Evolutionary conservation across 1,140 invertebrate genomes (phyloP), one percentile per base, ranked within the genome.

Genomic region (Arion vulgaris): DNA sequence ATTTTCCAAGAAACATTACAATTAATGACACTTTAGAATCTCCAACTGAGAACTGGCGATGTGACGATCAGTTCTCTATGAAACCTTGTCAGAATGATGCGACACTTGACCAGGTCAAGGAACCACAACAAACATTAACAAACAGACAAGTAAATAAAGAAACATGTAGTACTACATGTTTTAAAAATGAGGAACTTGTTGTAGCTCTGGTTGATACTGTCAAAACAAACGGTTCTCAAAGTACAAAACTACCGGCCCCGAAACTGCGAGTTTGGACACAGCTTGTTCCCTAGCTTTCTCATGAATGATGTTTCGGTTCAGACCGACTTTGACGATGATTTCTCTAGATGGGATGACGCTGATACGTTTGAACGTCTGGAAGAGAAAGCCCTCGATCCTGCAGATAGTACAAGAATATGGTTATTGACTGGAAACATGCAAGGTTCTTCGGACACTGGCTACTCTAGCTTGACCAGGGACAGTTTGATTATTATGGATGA

Each of bases 351-450:
- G 80, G 80, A 81, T 1, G 71, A 57, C n/a, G 17, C 17, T 23
- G 71, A 74, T 45, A n/a, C 26, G 4, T 49, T 73, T 13, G 80
- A 51, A 9, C 5, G 38, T 39, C 26, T 73, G 9, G 69, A 81
- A 28, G 69, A 81, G 5, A 39, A 41, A 38, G 78, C 66, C 38
- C n/a, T 81, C 34, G 80, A 81, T 62, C 69, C 80, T 2, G 68
- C 51, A 74, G 80, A 81, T 23, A 73, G 49, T 45, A 81, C 80
- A 39, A 41, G 80, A 2, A 32, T 51, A 13, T 81, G 80, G 80
- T n/a, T 81, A 11, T 34, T 81, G 32, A 73, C 80, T 13, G 80
- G 80, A 32, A 81, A 81, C 49, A 81, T 81, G 80, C 80, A 81
- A 41, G 80, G 34, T 32, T 81, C 80, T 0, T 49, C 80, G 23